Percentiles rank a stretch among this genome's conserved stretches.
Conservation (phyloP, 2,888 invertebrate genomes). For the Nowickia ferox region DNA sequence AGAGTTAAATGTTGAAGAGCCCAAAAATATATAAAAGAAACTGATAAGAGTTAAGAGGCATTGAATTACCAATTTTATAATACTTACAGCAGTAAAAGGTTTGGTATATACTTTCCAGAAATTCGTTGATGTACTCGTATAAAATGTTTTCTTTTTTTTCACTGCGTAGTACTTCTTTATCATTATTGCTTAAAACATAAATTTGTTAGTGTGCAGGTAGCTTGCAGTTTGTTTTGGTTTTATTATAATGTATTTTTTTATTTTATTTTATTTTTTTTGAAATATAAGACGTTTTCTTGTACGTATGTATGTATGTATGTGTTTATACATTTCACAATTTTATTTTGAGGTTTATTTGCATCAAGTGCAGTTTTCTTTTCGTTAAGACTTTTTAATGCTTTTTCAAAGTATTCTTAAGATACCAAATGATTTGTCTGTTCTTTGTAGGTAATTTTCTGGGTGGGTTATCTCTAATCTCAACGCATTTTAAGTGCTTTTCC, state of each 20-base stretch:
- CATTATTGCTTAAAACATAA: slow-evolving; percentile 68
- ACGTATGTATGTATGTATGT: no score
- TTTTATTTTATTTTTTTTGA: background rate
- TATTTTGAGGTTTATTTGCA: slow-evolving; percentile 56
- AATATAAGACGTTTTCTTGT: slow-evolving; percentile 57
- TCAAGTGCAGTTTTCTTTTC: slow-evolving; percentile 56
- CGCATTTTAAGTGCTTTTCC: slow-evolving; percentile 69
- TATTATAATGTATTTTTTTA: background rate
- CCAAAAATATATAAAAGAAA: slow-evolving; percentile 33
- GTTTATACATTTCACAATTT: background rate
- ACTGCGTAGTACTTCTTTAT: slow-evolving; percentile 40
- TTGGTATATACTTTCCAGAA: slow-evolving; percentile 33
- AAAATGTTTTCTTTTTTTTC: slow-evolving; percentile 20
- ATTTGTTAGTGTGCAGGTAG: slow-evolving; percentile 53
- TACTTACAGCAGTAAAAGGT: slow-evolving; percentile 51
- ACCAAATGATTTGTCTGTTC: slow-evolving; percentile 54
- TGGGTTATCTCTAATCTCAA: slow-evolving; percentile 69
- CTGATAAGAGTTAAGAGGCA: slow-evolving; percentile 70
- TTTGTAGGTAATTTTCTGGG: slow-evolving; percentile 48
- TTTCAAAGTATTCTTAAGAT: slow-evolving; percentile 43
- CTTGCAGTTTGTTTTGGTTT: slow-evolving; percentile 5
- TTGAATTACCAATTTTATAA: slow-evolving; percentile 69
- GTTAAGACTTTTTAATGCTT: background rate
- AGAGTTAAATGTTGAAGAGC: slow-evolving; percentile 13
- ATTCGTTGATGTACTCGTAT: slow-evolving; percentile 44